Evolutionary conservation across 2,113 vertebrate genomes (phyloP).

Genomic region (Cryptomyrus ogoouensis): DNA sequence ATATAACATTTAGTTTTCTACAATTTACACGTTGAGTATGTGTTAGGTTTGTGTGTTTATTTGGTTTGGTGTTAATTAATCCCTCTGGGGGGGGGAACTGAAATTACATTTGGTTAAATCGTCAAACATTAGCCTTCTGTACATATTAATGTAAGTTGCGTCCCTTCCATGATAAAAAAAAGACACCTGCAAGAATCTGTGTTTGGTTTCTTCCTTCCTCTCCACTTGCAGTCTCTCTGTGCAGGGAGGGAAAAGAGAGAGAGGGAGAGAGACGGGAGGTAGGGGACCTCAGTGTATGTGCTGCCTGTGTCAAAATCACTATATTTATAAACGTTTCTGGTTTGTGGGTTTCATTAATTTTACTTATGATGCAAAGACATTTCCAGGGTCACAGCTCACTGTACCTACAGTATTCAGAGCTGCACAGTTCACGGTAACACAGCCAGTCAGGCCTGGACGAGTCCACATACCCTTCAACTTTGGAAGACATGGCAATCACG

Average conservation of each 20-base stretch:
- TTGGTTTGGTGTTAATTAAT: neutral
- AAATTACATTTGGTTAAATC: neutral
- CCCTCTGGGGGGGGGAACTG: neutral
- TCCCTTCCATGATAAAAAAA: neutral
- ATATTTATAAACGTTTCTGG: neutral
- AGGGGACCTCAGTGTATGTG: neutral
- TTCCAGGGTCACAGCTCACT: neutral
- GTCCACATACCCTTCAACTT: neutral
- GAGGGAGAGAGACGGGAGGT: neutral
- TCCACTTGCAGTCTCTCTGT: neutral
- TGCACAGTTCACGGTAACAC: neutral
- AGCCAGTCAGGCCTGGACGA: neutral
- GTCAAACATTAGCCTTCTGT: neutral
- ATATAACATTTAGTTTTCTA: neutral
- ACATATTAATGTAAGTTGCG: neutral
- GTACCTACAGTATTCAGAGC: neutral
- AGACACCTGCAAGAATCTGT: neutral
- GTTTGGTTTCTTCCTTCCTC: constrained; percentile 12
- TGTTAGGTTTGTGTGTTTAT: neutral
- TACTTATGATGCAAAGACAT: neutral
- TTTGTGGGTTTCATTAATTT: neutral
- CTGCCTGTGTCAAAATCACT: neutral
- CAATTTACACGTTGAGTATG: neutral
- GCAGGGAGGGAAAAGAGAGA: neutral
- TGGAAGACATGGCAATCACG: neutral